These are phyloP conservation scores for Triplophysa tibetana DNA, from an alignment of 2,113 vertebrate species.

Conservation along the genomic window DNA sequence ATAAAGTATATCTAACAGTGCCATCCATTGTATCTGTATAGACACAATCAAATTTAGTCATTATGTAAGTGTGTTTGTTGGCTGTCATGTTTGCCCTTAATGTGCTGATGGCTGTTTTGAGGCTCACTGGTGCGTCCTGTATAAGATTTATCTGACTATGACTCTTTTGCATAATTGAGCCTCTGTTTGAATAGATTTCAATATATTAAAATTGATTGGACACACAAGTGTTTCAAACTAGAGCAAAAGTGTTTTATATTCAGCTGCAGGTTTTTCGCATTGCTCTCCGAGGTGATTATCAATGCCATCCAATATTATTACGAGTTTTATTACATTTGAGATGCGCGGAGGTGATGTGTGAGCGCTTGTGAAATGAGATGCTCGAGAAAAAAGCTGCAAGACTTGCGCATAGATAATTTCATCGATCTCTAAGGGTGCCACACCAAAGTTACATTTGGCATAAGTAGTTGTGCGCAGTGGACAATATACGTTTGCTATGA, in stretches of 20 bases:
- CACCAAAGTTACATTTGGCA: background rate
- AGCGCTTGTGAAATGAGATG: slow-evolving; percentile 27
- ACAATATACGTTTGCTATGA: background rate
- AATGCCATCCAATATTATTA: slow-evolving; percentile 53
- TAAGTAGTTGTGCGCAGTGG: too few species aligned
- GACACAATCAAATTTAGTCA: slow-evolving; percentile 2
- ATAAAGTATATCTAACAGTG: too few species aligned
- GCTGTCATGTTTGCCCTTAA: slow-evolving; percentile 7
- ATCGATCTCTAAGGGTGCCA: slow-evolving; percentile 7
- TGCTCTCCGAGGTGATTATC: slow-evolving; percentile 54
- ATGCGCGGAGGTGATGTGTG: slow-evolving; percentile 23
- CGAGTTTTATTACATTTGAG: slow-evolving; percentile 42
- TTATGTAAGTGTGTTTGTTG: slow-evolving; percentile 3
- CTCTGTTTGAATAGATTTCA: slow-evolving; percentile 56
- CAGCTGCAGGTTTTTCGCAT: slow-evolving; percentile 46
- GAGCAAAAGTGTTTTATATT: slow-evolving; percentile 55
- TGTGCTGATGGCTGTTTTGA: slow-evolving; percentile 48
- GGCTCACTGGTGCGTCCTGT: slow-evolving; percentile 45
- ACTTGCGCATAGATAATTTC: slow-evolving; percentile 14
- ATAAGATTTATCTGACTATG: slow-evolving; percentile 42
- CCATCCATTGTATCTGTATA: too few species aligned
- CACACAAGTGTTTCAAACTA: slow-evolving; percentile 48
- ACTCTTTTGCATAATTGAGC: slow-evolving; percentile 55
- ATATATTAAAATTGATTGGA: slow-evolving; percentile 56
- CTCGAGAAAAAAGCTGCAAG: slow-evolving; percentile 15